phyloP scores from a whole-genome alignment of 2,113 vertebrate species.

The Coregonus clupeaformis region DNA sequence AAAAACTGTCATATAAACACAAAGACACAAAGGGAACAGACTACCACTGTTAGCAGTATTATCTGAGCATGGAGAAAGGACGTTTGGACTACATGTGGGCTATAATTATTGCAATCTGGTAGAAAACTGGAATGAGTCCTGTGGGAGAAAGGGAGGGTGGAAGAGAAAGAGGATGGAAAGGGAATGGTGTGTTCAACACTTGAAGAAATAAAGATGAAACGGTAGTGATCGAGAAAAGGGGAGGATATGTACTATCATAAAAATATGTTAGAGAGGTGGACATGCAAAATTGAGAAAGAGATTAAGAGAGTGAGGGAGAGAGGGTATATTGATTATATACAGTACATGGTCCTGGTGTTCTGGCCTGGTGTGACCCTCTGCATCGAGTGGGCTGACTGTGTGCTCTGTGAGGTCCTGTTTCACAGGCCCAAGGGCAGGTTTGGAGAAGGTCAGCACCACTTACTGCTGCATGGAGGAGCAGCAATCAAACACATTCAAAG shows the following conservation, averaged over 20 bases:
- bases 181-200: not conserved
- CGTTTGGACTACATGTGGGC: constrained; percentile 26
- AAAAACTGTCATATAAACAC: constrained; percentile 18
- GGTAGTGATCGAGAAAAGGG: no score
- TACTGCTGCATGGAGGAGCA: not conserved
- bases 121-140: constrained; percentile 37
- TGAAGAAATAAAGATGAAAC: no score
- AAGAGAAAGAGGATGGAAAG: constrained; percentile 13
- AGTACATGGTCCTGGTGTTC: not conserved
- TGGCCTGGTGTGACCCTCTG: not conserved
- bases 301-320: constrained; percentile 4
- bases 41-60: no score
- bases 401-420: not conserved
- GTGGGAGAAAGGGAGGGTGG: constrained; percentile 19
- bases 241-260: no score
- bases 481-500: not conserved
- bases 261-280: no score
- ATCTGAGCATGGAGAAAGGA: constrained; percentile 23
- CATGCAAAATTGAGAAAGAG: not conserved
- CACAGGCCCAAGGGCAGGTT: not conserved
- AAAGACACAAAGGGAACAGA: constrained; percentile 29
- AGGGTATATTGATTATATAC: constrained; percentile 6
- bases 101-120: constrained; percentile 33
- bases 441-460: constrained; percentile 5
- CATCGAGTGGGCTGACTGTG: not conserved